Evolutionary conservation across 1,140 invertebrate genomes (phyloP), one percentile per base, ranked within the genome.

Genomic region (Drosophila varians): DNA sequence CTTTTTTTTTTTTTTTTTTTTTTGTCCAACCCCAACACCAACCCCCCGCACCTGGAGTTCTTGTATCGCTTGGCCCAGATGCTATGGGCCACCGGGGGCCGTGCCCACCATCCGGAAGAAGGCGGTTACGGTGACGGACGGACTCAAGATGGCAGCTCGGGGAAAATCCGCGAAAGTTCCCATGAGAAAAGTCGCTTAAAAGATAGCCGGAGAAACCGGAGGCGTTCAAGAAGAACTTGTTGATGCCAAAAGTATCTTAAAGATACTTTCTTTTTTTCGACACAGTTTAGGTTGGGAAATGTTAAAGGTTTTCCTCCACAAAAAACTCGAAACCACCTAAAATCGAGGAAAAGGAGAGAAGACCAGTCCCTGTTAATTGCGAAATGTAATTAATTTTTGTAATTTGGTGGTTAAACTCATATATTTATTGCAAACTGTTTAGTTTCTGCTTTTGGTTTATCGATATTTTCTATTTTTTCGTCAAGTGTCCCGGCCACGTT

Each of bases 361-460:
- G 8, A 38, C 0, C 5, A 1, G 14, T 18, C 26, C 23, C 1
- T 7, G 28, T 46, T 2, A 66, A 42, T 53, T 58, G 71, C 38
- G n/a, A 68, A 75, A 76, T 84, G 72, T 84, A 84, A 84, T 84
- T 84, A 79, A 86, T 76, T 84, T 38, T 80, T 73, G 79, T 56
- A 84, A 86, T 18, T 38, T 43, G 9, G 18, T n/a, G 38, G 45
- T 47, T 43, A 40, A 16, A 38, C 36, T 38, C 12, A 31, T 36
- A 42, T 28, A 72, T 43, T 46, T 46, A 28, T 71, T 31, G 18
- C 28, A 6, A 19, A 2, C 4, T 36, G 40, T 25, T 21, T 42
- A 25, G 34, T 52, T 42, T 49, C 16, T 48, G 21, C 23, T 16
- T 12, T 40, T 46, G 38, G 18, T 46, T 56, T 42, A n/a, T 23